Conservation (phyloP, 2,797 vertebrate species). For the Erpetoichthys calabaricus region DNA sequence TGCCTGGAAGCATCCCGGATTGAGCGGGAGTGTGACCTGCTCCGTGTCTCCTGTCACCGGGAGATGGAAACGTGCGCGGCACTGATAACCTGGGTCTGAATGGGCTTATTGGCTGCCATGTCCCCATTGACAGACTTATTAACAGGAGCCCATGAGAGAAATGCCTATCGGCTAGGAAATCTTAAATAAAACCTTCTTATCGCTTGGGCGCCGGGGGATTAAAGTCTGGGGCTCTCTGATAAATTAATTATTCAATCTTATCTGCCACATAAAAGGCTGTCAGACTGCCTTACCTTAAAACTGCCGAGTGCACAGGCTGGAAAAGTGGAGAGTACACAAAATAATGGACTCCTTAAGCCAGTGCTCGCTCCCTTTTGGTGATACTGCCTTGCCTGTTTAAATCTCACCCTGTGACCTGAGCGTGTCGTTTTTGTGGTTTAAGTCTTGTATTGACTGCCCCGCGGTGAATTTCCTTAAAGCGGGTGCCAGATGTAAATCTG, state of each 20-base stretch:
- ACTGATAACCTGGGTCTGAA: constrained; percentile 51
- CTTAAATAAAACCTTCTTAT: constrained; percentile 56
- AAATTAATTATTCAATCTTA: constrained; percentile 64
- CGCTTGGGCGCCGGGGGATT: constrained; percentile 52
- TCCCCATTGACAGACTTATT: constrained; percentile 59
- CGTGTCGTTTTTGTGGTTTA: too few relatives aligned
- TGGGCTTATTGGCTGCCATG: constrained; percentile 27
- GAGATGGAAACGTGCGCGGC: constrained; percentile 45
- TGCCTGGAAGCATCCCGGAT: constrained; percentile 26
- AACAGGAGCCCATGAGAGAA: constrained; percentile 39
- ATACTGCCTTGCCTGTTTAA: constrained; percentile 1
- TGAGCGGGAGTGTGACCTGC: constrained; percentile 24
- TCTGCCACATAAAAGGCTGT: constrained; percentile 51
- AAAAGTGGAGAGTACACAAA: constrained; percentile 5
- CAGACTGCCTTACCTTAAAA: constrained; percentile 32
- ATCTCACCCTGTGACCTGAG: neutral
- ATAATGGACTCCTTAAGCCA: neutral
- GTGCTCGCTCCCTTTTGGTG: neutral
- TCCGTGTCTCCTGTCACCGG: constrained; percentile 32
- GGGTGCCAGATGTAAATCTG: too few relatives aligned
- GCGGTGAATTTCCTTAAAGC: too few relatives aligned
- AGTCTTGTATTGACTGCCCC: too few relatives aligned
- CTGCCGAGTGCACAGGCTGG: constrained; percentile 12
- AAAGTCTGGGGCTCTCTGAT: constrained; percentile 49
- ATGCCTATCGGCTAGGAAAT: constrained; percentile 40